Conservation (phyloP, 2,888 invertebrate genomes). For the Anthoptus insignis region DNA sequence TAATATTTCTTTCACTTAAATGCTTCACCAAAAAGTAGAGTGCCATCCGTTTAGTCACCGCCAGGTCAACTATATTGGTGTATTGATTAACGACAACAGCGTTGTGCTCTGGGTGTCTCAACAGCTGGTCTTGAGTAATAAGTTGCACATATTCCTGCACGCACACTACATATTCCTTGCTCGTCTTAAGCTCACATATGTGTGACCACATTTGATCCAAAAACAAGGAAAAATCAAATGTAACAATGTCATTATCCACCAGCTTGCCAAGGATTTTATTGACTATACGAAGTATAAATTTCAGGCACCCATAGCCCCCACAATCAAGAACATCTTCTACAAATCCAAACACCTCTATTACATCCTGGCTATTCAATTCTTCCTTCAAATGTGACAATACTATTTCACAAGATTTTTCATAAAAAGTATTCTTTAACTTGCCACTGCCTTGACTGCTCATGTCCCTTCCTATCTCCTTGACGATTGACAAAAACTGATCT, state of each 20-base stretch:
- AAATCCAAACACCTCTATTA: constrained; percentile 58
- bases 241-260: constrained; percentile 48
- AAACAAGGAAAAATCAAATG: constrained; percentile 64
- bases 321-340: constrained; percentile 70
- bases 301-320: constrained; percentile 80
- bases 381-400: constrained; percentile 56
- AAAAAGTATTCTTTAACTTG: constrained; percentile 66
- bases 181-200: constrained; percentile 79
- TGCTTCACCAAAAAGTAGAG: constrained; percentile 65
- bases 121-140: constrained; percentile 63
- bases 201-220: constrained; percentile 74
- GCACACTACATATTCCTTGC: constrained; percentile 72
- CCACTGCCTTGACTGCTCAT: constrained; percentile 62
- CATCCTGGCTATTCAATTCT: constrained; percentile 39
- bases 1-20: constrained; percentile 55
- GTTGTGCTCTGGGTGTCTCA: constrained; percentile 62
- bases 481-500: constrained; percentile 54
- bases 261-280: constrained; percentile 62
- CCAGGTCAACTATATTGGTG: constrained; percentile 72
- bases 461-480: constrained; percentile 52
- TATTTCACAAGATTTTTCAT: constrained; percentile 70
- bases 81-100: constrained; percentile 66
- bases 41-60: constrained; percentile 66
- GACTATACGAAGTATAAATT: constrained; percentile 71
- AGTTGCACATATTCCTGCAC: constrained; percentile 73